These are phyloP conservation scores for Trichosurus vulpecula DNA, from an alignment of 2,797 vertebrate species.

Conservation along the genomic window DNA sequence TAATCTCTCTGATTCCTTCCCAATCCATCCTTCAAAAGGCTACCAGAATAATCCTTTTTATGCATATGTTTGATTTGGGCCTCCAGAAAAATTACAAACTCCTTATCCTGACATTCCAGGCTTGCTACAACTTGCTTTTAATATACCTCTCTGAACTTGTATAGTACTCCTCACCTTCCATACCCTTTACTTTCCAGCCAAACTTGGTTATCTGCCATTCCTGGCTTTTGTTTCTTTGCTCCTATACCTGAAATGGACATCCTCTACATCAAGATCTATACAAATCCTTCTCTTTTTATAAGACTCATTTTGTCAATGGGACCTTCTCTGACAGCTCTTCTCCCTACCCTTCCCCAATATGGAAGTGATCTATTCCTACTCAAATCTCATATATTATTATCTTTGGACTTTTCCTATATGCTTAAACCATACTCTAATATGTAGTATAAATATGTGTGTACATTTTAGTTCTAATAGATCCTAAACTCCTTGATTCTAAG, in stretches of 20 bases:
- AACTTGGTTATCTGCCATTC: background rate
- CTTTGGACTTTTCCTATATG: background rate
- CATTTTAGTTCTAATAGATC: background rate
- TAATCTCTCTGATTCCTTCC: background rate
- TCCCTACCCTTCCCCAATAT: background rate
- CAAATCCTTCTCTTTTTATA: background rate
- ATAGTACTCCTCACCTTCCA: background rate
- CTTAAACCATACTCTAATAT: background rate
- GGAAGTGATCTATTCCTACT: background rate
- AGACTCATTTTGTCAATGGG: background rate
- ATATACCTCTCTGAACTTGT: background rate
- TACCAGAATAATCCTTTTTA: background rate
- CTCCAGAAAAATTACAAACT: background rate
- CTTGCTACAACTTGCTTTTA: background rate
- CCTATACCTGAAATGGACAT: background rate
- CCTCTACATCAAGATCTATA: background rate
- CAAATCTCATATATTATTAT: too few relatives aligned
- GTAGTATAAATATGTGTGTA: background rate
- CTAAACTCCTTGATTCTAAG: background rate
- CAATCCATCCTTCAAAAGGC: background rate
- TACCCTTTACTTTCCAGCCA: background rate
- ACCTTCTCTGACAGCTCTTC: background rate
- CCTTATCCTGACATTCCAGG: background rate
- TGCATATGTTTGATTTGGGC: background rate
- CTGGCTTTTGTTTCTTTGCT: background rate